Percentiles rank a stretch among this genome's conserved stretches.
Conservation (phyloP, 2,113 vertebrate species). For the Pampusana beccarii region DNA sequence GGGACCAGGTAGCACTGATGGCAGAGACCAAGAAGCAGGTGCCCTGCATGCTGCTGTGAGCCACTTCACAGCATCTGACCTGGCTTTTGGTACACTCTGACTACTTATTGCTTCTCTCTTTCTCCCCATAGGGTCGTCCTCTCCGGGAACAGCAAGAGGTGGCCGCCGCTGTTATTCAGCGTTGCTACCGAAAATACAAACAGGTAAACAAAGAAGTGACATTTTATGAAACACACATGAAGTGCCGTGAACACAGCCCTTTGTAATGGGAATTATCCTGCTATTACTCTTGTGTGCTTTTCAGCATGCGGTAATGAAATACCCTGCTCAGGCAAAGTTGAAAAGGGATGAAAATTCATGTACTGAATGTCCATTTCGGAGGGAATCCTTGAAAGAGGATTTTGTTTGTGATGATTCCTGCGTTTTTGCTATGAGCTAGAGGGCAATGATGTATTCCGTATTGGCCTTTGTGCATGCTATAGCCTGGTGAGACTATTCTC, state of each 20-base stretch:
- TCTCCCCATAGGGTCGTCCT: conserved; percentile 84
- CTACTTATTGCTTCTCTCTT: background rate
- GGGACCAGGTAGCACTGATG: accelerated
- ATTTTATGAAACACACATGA: background rate
- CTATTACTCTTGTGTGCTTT: background rate
- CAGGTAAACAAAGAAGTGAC: conserved; percentile 81
- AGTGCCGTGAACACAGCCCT: background rate
- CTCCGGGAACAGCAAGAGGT: conserved; percentile 97
- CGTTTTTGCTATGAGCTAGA: background rate
- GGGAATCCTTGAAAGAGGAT: background rate
- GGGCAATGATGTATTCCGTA: background rate
- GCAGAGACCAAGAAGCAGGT: background rate
- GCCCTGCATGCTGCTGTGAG: background rate
- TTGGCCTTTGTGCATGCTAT: background rate
- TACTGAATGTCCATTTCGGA: background rate
- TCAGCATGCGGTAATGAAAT: background rate
- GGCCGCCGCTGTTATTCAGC: conserved; percentile 95
- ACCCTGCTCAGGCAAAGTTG: background rate
- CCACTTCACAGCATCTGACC: background rate
- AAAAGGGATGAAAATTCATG: background rate
- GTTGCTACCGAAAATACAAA: conserved; percentile 98
- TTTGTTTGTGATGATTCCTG: background rate
- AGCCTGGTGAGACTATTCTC: background rate
- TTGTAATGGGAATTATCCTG: background rate
- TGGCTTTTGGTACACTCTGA: background rate